Evolutionary conservation across 2,888 invertebrate species (phyloP), one percentile per base, ranked within the genome.

Genomic region (Apocheima hispidaria): DNA sequence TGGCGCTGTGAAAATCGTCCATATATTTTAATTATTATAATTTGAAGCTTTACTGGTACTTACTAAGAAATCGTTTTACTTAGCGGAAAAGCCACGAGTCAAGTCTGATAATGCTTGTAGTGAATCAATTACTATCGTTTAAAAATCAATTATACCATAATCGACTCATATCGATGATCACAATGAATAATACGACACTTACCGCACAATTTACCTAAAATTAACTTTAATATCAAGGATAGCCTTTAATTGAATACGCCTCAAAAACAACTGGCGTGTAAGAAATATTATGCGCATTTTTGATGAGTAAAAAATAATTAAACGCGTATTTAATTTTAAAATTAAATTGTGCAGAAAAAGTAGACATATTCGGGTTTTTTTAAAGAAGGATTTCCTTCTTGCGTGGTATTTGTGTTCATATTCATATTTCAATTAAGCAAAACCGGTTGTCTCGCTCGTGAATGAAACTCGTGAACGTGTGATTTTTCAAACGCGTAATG

Each of bases 221-320:
- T 86, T 84, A 83, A 77, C 75, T 83, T 79, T 69, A 82, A 81
- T 78, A 81, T 72, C 83, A 86, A 86, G 86, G 86, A 81, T 83
- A 72, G 65, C 52, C 71, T 68, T 76, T 83, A 82, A 85, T 84
- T 84, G 82, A 82, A 79, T 75, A 73, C 74, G 61, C 73, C 73
- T 74, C 46, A 35, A 35, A 58, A 55, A 50, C 55, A 56, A 53
- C 53, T 16, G 41, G 35, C 10, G 52, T 55, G 50, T 43, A 53
- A 65, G 60, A 61, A 49, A n/a, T n/a, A n/a, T n/a, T 69, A 70
- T 72, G 72, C 68, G 70, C 72, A 72, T 72, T 63, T 53, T 66
- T 70, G 54, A 72, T 69, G 65, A 72, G 64, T 51, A 56, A 48
- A 62, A 65, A 66, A 65, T 60, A 52, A 46, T 70, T 69, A 65